These are phyloP conservation scores for Thermophis baileyi DNA, from an alignment of 2,113 vertebrate species.

Conservation along the genomic window DNA sequence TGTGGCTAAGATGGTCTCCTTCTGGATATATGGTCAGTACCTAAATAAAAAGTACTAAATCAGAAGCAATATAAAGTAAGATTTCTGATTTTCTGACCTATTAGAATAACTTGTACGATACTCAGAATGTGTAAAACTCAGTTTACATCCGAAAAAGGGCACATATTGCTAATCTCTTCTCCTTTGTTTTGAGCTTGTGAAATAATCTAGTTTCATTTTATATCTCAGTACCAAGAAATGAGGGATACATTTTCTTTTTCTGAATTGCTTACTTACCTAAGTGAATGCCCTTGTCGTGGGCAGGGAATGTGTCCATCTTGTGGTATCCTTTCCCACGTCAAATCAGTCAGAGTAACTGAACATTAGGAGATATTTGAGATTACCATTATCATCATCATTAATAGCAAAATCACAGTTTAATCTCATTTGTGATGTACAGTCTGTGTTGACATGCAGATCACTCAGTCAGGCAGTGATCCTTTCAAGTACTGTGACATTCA, in stretches of 20 bases:
- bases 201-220: background rate
- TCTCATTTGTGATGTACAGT: background rate
- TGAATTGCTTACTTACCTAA: slow-evolving; percentile 58
- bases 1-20: background rate
- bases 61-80: slow-evolving; percentile 6
- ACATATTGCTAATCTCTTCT: background rate
- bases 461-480: background rate
- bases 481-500: background rate
- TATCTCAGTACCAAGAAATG: background rate
- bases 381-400: background rate
- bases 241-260: background rate
- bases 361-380: background rate
- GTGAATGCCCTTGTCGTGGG: slow-evolving; percentile 67
- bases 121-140: background rate
- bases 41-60: slow-evolving; percentile 32
- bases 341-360: slow-evolving; percentile 33
- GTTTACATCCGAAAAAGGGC: background rate
- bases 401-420: background rate
- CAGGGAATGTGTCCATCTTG: slow-evolving; percentile 65
- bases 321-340: slow-evolving; percentile 72
- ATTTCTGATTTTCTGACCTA: background rate
- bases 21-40: background rate
- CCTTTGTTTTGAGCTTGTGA: background rate
- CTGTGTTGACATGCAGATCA: background rate
- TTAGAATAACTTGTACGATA: slow-evolving; percentile 8